A percentile compares a stretch with the other conserved stretches of the same genome.
Evolutionary conservation across 1,140 invertebrate species (phyloP).

Genomic region (Procambarus virginalis): DNA sequence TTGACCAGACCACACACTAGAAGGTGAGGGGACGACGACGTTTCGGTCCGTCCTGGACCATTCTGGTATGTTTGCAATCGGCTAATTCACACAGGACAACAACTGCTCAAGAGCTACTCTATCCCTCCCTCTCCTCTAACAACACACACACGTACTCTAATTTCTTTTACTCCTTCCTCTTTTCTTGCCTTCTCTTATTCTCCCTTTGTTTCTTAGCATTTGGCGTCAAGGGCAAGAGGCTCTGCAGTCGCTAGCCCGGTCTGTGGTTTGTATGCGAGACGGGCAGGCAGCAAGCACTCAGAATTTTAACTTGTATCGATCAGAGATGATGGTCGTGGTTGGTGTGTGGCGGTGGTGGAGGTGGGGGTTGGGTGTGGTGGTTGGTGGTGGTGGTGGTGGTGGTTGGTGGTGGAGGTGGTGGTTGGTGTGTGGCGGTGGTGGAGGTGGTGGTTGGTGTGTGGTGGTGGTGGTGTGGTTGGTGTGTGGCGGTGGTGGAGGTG

Average conservation of each 20-base stretch:
- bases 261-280: not conserved
- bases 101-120: not conserved
- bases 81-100: too few species aligned
- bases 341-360: not conserved
- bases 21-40: too few species aligned
- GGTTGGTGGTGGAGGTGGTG: not conserved
- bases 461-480: too few species aligned
- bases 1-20: too few species aligned
- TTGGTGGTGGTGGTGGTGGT: not conserved
- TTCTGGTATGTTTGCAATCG: too few species aligned
- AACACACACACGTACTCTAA: too few species aligned
- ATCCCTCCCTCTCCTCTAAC: not conserved
- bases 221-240: not conserved
- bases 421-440: not conserved
- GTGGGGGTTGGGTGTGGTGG: not conserved
- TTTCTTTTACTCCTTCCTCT: too few species aligned
- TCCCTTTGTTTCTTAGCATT: not conserved
- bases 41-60: too few species aligned
- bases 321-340: slow-evolving; percentile 9
- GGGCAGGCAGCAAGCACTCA: not conserved
- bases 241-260: not conserved
- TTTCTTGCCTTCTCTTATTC: not conserved
- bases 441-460: not conserved
- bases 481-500: not conserved
- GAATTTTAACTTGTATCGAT: slow-evolving; percentile 15